These are phyloP conservation scores for Calameuta pallipes DNA, from an alignment of 2,888 invertebrate genomes.

Conservation along the genomic window DNA sequence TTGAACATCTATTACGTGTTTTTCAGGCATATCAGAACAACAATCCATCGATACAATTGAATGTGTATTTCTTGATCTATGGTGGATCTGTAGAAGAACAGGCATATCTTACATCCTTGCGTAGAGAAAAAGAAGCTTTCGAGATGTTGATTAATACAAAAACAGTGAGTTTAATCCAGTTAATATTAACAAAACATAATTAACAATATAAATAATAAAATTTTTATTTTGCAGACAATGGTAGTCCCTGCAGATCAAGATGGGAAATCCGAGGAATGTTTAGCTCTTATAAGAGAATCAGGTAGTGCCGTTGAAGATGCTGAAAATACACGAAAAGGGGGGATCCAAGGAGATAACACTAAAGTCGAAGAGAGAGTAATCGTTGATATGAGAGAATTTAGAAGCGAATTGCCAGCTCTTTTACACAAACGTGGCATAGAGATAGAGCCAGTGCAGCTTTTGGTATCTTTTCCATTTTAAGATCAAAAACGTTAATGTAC, in stretches of 20 bases:
- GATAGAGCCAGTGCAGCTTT: slow-evolving; percentile 88
- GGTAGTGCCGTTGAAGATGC: slow-evolving; percentile 45
- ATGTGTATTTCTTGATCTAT: slow-evolving; percentile 91
- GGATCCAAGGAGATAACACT: slow-evolving; percentile 57
- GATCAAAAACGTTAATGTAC: not conserved
- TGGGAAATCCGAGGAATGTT: slow-evolving; percentile 79
- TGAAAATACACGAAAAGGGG: slow-evolving; percentile 76
- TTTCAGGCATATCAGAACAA: slow-evolving; percentile 74
- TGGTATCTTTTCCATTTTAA: slow-evolving; percentile 64
- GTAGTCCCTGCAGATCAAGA: slow-evolving; percentile 90
- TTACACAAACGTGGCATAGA: slow-evolving; percentile 94
- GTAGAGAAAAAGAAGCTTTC: slow-evolving; percentile 94
- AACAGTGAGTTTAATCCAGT: slow-evolving; percentile 73
- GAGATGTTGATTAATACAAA: slow-evolving; percentile 92
- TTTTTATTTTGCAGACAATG: slow-evolving; percentile 74
- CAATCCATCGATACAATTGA: slow-evolving; percentile 67
- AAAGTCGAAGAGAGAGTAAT: slow-evolving; percentile 70
- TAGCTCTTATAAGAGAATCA: slow-evolving; percentile 60
- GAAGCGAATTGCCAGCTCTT: slow-evolving; percentile 94
- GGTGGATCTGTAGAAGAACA: slow-evolving; percentile 97
- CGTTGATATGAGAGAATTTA: slow-evolving; percentile 98
- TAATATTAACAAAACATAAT: not conserved
- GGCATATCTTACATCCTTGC: slow-evolving; percentile 88
- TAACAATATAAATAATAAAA: not conserved
- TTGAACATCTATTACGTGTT: slow-evolving; percentile 7